Evolutionary conservation across 2,113 vertebrate species (phyloP).

Genomic region (Oenanthe oenanthe): DNA sequence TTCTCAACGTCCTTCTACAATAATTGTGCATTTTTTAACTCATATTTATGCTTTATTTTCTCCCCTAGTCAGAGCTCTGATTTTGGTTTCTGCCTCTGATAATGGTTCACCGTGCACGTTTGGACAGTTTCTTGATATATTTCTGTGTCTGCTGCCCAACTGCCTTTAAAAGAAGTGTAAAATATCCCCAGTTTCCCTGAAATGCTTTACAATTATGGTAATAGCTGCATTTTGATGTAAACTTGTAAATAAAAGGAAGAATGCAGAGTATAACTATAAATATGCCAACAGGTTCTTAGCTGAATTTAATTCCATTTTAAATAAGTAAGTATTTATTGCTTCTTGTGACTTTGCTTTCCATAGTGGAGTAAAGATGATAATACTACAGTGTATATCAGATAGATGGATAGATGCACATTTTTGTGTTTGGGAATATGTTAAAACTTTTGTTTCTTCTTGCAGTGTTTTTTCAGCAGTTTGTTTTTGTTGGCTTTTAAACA

Average conservation of each 20-base stretch:
- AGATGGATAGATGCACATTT: neutral
- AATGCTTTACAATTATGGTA: neutral
- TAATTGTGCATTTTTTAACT: neutral
- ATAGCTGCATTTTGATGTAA: neutral
- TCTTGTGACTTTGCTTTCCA: neutral
- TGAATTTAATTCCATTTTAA: neutral
- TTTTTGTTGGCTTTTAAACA: neutral
- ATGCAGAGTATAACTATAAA: neutral
- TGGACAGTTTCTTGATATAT: neutral
- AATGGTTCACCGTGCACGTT: neutral
- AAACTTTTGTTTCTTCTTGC: neutral
- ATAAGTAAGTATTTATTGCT: neutral
- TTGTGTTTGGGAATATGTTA: neutral
- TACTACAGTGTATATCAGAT: neutral
- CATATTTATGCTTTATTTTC: neutral
- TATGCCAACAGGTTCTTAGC: neutral
- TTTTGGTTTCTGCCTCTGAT: neutral
- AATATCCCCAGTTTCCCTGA: neutral
- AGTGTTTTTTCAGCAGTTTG: neutral
- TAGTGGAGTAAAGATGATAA: neutral
- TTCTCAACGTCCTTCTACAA: neutral
- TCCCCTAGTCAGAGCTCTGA: neutral
- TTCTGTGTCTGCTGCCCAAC: neutral
- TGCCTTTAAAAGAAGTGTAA: neutral
- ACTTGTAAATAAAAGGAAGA: neutral